Base-by-base conservation (phyloP, 2,113 vertebrate species). In the Leptobrachium ailaonicum region DNA sequence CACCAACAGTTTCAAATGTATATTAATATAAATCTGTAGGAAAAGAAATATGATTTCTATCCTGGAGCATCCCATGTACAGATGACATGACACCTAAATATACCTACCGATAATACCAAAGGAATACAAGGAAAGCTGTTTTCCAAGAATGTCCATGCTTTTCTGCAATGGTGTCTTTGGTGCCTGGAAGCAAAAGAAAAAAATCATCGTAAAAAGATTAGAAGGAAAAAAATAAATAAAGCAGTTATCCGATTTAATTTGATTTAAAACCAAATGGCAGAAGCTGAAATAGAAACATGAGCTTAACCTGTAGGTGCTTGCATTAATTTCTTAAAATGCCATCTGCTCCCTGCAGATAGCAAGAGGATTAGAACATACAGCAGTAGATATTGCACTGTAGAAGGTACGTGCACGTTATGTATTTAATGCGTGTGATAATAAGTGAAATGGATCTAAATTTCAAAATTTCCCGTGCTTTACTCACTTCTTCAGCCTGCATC, bases 401-500 rank as follows among this genome's bases (percentile, higher is more conserved):
- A 4, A 50, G 47, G 8, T 50, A 50, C 47, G 0, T 50, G 8
- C 47, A 50, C 8, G 8, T 32, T 32, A 32, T 32, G 20, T 32
- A 50, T 8, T 50, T 50, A 50, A 50, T 4, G 47, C 8, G 1
- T 8, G 47, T 5, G 47, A 50, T 50, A 50, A 50, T 1, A 50
- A 50, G 8, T 8, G 8, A 32, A 32, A 32, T 32, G 20, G 20
- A 32, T 32, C 20, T 32, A 32, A 32, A 11, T 54, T 54, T 54
- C 50, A 6, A 6, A 54, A 54, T 54, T 1, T 8, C 2, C 50
- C 3, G 20, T 2, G 50, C 11, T 42, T 62, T 14, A 70, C 75
- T 93, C 85, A 98, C 98, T 93, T 99, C 98, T 82, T 99, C 98
- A 73, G 97, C 98, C 85, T 98, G 97, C 98, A 99, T 99, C 98